phyloP scores from a whole-genome alignment of 1,140 invertebrate genomes.

The Drosophila repleta region DNA sequence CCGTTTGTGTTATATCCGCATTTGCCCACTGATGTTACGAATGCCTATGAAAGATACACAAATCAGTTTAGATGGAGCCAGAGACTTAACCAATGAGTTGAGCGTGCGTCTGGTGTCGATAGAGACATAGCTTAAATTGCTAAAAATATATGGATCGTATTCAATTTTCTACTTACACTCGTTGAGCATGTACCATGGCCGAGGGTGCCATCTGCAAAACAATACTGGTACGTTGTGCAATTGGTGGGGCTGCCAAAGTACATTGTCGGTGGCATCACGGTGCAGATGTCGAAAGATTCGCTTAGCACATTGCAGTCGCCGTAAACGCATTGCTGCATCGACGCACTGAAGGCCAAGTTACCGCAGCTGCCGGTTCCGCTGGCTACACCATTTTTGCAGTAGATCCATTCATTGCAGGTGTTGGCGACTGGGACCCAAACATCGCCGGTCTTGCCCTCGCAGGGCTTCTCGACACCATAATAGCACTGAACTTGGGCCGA shows the following conservation, averaged over 20 bases:
- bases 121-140: too few relatives aligned
- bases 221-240: conserved; percentile 40
- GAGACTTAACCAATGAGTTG: too few relatives aligned
- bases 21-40: fast-evolving
- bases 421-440: conserved; percentile 37
- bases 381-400: conserved; percentile 2
- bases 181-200: not conserved
- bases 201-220: not conserved
- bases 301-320: conserved; percentile 6
- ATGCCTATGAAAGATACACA: not conserved
- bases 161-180: conserved; percentile 29
- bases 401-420: conserved; percentile 39
- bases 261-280: conserved; percentile 32
- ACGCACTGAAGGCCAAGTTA: conserved; percentile 4
- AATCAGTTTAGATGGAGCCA: not conserved
- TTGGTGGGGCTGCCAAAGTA: conserved; percentile 41
- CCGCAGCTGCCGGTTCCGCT: conserved; percentile 9
- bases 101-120: too few relatives aligned
- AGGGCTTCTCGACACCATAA: conserved; percentile 43
- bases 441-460: conserved; percentile 2
- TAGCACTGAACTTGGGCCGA: conserved; percentile 38
- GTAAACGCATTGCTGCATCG: conserved; percentile 1
- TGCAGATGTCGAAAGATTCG: conserved; percentile 8
- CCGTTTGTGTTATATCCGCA: conserved; percentile 12
- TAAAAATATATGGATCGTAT: too few relatives aligned